phyloP scores from a whole-genome alignment of 1,140 invertebrate genomes.

The Musca domestica region DNA sequence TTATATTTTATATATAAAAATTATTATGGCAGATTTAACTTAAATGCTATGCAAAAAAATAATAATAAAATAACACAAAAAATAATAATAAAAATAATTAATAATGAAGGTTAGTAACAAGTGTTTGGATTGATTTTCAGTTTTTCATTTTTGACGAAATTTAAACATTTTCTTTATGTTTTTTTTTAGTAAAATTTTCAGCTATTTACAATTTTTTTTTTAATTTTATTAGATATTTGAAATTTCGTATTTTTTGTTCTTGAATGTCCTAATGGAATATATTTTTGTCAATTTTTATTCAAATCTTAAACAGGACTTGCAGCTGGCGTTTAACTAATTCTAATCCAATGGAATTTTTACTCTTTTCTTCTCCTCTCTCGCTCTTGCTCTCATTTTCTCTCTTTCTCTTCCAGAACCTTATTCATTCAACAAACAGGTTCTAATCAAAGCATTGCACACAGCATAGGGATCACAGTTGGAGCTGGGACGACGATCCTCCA shows the following conservation, averaged over 20 bases:
- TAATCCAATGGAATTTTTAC: too few species aligned
- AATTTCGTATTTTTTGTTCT: not conserved
- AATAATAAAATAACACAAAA: slow-evolving; percentile 26
- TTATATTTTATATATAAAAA: slow-evolving; percentile 9
- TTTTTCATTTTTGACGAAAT: not conserved
- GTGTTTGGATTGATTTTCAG: not conserved
- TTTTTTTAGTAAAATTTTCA: not conserved
- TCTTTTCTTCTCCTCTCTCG: not conserved
- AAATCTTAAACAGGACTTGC: too few species aligned
- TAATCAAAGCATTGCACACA: slow-evolving; percentile 66
- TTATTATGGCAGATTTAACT: slow-evolving; percentile 34
- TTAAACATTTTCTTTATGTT: not conserved
- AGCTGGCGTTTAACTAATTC: too few species aligned
- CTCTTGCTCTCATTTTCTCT: not conserved
- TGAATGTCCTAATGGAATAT: not conserved
- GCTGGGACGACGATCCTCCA: slow-evolving; percentile 83
- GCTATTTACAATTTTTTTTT: slow-evolving; percentile 10
- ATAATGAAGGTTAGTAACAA: slow-evolving; percentile 13
- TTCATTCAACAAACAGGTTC: slow-evolving; percentile 67
- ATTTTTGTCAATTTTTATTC: too few species aligned
- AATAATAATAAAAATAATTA: slow-evolving; percentile 1
- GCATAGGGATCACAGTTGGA: slow-evolving; percentile 87
- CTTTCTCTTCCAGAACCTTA: too few species aligned
- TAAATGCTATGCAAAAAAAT: slow-evolving; percentile 30
- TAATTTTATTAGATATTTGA: not conserved